These are phyloP conservation scores for Zalophus californianus DNA, from an alignment of 2,797 vertebrate genomes.

Conservation along the genomic window DNA sequence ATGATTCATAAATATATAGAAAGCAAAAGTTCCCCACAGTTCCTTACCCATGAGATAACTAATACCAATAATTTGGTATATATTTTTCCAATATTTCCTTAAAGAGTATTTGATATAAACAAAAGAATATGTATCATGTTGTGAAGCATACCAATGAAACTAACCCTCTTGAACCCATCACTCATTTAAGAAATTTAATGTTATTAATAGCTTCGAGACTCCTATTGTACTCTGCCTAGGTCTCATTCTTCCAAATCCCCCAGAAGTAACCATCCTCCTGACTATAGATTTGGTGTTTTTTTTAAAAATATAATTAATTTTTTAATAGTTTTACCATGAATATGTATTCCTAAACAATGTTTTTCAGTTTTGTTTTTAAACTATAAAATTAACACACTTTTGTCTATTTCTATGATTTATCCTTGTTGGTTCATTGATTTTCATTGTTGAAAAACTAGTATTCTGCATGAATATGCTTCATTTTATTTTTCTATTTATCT, in stretches of 20 bases:
- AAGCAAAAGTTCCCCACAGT: neutral
- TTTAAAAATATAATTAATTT: neutral
- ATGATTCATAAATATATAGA: neutral
- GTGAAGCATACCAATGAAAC: neutral
- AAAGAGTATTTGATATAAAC: conserved; percentile 1
- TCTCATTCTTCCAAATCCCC: neutral
- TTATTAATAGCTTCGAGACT: conserved; percentile 13
- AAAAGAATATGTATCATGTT: neutral
- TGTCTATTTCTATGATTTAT: neutral
- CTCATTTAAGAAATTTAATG: neutral
- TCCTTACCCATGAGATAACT: neutral
- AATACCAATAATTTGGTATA: neutral
- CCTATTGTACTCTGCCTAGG: neutral
- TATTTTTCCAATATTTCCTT: neutral
- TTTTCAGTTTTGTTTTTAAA: conserved; percentile 34
- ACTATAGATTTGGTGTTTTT: neutral
- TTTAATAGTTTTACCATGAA: neutral
- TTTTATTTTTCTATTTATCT: conserved; percentile 25
- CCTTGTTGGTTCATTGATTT: conserved; percentile 10
- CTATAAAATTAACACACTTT: neutral
- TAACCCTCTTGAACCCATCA: neutral
- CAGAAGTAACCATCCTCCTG: neutral
- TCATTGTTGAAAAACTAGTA: neutral
- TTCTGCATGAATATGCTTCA: neutral
- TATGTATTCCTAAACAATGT: neutral